phyloP scores from a whole-genome alignment of 2,797 vertebrate species.

The Microctenopoma stevenorrisi region DNA sequence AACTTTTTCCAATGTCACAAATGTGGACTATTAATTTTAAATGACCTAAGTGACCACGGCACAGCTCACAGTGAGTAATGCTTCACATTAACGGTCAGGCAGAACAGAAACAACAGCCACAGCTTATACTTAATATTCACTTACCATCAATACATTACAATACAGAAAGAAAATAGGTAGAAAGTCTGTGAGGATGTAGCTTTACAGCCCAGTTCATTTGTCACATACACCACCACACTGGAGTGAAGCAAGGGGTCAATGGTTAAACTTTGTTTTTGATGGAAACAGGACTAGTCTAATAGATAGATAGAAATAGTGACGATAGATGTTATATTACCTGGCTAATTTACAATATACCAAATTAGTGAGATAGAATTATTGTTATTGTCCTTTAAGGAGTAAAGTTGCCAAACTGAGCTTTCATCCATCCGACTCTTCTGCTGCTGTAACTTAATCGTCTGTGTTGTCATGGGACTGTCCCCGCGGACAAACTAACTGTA shows the following conservation, averaged over 20 bases:
- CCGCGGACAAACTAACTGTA: conserved; percentile 35
- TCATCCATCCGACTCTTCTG: conserved; percentile 12
- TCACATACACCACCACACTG: too few species aligned
- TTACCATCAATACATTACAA: neutral
- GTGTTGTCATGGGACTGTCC: conserved; percentile 52
- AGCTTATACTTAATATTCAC: conserved; percentile 1
- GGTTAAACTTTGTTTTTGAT: too few species aligned
- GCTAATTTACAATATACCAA: neutral
- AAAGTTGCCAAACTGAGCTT: conserved; percentile 1
- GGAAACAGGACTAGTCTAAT: too few species aligned
- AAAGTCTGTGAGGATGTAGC: neutral
- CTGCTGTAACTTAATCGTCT: conserved; percentile 32
- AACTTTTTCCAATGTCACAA: conserved; percentile 3
- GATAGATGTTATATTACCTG: neutral
- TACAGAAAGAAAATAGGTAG: neutral
- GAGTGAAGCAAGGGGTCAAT: too few species aligned
- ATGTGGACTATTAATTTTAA: neutral
- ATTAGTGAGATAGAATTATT: neutral
- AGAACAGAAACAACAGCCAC: conserved; percentile 3
- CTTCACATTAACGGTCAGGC: conserved; percentile 10
- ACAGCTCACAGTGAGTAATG: conserved; percentile 7
- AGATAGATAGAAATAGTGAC: too few species aligned
- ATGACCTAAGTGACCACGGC: neutral
- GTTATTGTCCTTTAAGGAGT: conserved; percentile 4
- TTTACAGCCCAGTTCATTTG: neutral